Evolutionary conservation across 2,888 invertebrate genomes (phyloP).

Genomic region (Villa cingulata): DNA sequence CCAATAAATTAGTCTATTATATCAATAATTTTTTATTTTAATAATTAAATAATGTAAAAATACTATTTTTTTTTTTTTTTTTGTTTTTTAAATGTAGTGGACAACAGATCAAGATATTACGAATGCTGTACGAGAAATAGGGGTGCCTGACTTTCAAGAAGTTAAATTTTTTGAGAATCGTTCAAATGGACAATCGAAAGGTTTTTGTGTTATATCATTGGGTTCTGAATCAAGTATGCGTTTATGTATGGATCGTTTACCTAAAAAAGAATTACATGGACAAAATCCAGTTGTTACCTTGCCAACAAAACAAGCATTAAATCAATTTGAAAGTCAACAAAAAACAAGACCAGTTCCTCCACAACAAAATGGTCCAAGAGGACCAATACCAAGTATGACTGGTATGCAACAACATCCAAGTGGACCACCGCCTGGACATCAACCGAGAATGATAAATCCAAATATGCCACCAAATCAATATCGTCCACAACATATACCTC

Average conservation of each 20-base stretch:
- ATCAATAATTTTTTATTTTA: constrained; percentile 27
- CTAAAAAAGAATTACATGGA: constrained; percentile 92
- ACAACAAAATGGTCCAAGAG: constrained; percentile 41
- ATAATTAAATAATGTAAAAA: no score
- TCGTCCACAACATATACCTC: constrained; percentile 41
- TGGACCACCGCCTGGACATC: constrained; percentile 37
- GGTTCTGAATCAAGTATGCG: constrained; percentile 86
- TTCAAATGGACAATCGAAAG: constrained; percentile 96
- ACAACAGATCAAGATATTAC: constrained; percentile 94
- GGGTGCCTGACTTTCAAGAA: constrained; percentile 88
- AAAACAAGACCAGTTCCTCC: constrained; percentile 77
- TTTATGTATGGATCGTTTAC: constrained; percentile 79
- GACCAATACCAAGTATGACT: constrained; percentile 33
- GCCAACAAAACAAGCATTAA: constrained; percentile 79
- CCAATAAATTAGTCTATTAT: constrained; percentile 27
- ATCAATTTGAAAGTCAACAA: constrained; percentile 83
- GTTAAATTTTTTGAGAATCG: constrained; percentile 99
- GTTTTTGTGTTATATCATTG: constrained; percentile 90
- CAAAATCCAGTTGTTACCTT: constrained; percentile 89
- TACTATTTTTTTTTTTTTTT: no score
- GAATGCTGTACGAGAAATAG: constrained; percentile 75
- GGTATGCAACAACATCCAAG: constrained; percentile 39
- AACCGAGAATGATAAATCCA: constrained; percentile 46
- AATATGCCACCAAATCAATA: constrained; percentile 44
- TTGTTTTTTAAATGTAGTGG: constrained; percentile 61